Percentiles rank a stretch among this genome's conserved stretches.
Conservation (phyloP, 2,113 vertebrate genomes). For the Cottus gobio region DNA sequence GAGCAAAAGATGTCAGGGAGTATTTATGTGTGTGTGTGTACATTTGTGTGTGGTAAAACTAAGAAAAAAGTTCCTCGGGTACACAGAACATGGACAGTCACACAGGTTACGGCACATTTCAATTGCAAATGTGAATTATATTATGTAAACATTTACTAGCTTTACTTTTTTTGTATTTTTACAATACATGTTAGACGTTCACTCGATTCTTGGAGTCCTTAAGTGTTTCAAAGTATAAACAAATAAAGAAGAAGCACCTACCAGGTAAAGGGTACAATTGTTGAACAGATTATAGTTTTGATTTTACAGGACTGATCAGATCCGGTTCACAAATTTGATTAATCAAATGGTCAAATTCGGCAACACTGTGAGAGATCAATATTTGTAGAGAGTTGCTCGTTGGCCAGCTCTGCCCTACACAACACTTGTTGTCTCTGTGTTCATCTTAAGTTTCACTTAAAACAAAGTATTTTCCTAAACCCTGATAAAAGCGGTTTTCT, state of each 20-base stretch:
- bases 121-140: not conserved
- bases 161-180: not conserved
- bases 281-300: not conserved
- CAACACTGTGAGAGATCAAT: not conserved
- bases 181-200: not conserved
- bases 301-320: not conserved
- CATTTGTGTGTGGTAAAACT: not conserved
- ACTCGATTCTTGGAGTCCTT: not conserved
- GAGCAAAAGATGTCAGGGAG: slow-evolving; percentile 26
- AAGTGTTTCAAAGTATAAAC: not conserved
- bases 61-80: slow-evolving; percentile 9
- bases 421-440: no score
- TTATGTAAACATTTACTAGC: not conserved
- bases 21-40: slow-evolving; percentile 23
- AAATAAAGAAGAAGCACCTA: not conserved
- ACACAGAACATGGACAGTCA: slow-evolving; percentile 5
- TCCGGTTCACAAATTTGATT: not conserved
- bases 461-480: no score
- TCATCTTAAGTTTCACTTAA: no score
- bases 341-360: not conserved
- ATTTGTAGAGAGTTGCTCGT: not conserved
- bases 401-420: not conserved
- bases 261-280: not conserved
- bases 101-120: not conserved
- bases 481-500: no score